Conservation (phyloP, 2,888 invertebrate genomes). For the Antitype chi region DNA sequence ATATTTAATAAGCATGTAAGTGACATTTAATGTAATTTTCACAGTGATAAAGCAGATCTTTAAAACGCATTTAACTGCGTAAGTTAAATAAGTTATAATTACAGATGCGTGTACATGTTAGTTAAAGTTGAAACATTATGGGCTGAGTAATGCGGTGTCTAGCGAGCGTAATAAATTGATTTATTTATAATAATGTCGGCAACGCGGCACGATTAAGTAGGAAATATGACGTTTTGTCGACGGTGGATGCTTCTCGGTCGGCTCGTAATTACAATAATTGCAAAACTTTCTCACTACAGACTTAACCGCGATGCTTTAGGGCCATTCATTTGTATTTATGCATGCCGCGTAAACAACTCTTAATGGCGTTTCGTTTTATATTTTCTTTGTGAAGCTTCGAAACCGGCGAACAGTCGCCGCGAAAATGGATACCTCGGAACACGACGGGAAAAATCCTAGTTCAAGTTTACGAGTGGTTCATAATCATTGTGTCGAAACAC, state of each 20-base stretch:
- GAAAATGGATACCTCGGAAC: constrained; percentile 71
- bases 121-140: constrained; percentile 72
- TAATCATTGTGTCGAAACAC: constrained; percentile 84
- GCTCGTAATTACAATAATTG: constrained; percentile 89
- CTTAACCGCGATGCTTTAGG: constrained; percentile 81
- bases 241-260: constrained; percentile 83
- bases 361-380: constrained; percentile 77
- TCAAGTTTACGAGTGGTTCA: constrained; percentile 84
- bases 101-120: constrained; percentile 64
- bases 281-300: constrained; percentile 85
- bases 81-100: constrained; percentile 61
- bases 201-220: constrained; percentile 86
- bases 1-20: constrained; percentile 27
- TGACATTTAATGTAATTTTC: constrained; percentile 50
- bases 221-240: constrained; percentile 85
- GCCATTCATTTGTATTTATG: constrained; percentile 85
- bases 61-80: constrained; percentile 52
- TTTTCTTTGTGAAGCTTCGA: constrained; percentile 71
- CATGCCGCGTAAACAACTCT: constrained; percentile 80
- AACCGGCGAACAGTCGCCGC: constrained; percentile 56
- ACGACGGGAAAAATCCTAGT: constrained; percentile 77
- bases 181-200: constrained; percentile 84
- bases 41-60: constrained; percentile 43
- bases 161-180: constrained; percentile 82
- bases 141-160: constrained; percentile 75